A percentile compares a stretch with the other conserved stretches of the same genome.
phyloP scores from a whole-genome alignment of 2,888 invertebrate species.

The Scaptomyza polygonia region DNA sequence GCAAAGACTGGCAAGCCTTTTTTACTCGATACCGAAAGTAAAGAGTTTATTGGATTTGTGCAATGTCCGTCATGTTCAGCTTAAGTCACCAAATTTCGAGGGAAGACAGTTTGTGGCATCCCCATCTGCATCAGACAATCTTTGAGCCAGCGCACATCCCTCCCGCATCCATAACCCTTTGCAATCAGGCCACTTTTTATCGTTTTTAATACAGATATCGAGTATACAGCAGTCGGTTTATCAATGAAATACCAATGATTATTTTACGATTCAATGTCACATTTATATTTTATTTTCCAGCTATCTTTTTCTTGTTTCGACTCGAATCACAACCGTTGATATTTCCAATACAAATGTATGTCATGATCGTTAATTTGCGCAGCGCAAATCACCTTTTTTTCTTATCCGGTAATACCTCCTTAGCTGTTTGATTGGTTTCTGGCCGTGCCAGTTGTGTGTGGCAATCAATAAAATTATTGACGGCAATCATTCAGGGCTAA shows the following conservation, averaged over 20 bases:
- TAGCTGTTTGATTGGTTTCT: conserved; percentile 16
- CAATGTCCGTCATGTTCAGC: no score
- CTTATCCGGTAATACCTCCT: neutral
- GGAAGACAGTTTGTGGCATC: no score
- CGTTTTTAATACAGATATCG: no score
- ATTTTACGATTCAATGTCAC: neutral
- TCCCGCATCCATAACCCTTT: no score
- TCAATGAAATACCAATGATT: neutral
- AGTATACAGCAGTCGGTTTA: no score
- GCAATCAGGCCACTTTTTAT: no score
- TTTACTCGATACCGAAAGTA: no score
- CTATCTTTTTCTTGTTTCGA: neutral
- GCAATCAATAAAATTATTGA: conserved; percentile 63
- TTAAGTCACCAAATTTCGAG: no score
- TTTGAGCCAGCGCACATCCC: no score
- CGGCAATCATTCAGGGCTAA: conserved; percentile 59
- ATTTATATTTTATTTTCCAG: neutral
- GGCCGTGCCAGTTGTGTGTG: conserved; percentile 8
- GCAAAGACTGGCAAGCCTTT: no score
- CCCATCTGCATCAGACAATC: no score
- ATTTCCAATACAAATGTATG: neutral
- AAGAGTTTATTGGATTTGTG: no score
- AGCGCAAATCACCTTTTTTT: conserved; percentile 10
- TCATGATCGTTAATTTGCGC: conserved; percentile 8
- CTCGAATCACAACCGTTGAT: conserved; percentile 1